Conservation (phyloP, 2,113 vertebrate genomes). For the Plotosus lineatus region DNA sequence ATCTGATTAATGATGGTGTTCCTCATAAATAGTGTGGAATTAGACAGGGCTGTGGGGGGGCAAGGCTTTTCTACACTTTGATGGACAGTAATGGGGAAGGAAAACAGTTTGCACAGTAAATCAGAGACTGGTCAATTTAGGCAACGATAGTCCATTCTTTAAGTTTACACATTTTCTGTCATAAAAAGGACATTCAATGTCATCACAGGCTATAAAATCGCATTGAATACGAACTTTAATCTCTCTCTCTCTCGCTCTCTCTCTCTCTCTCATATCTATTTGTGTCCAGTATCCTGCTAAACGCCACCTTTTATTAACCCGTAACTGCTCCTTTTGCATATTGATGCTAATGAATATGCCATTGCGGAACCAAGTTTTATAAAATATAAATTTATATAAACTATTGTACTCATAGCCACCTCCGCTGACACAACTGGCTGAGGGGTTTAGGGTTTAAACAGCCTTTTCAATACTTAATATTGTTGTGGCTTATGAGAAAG, state of each 20-base stretch:
- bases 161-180: conserved; percentile 55
- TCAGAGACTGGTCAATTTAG: conserved; percentile 45
- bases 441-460: conserved; percentile 11
- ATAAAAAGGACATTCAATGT: conserved; percentile 54
- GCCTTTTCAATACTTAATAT: conserved; percentile 3
- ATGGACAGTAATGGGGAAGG: conserved; percentile 54
- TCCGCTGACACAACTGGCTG: not conserved
- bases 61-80: conserved; percentile 48
- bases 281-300: conserved; percentile 23
- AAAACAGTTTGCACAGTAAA: conserved; percentile 45
- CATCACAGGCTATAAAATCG: conserved; percentile 41
- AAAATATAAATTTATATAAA: conserved; percentile 17
- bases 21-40: conserved; percentile 52
- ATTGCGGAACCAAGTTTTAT: not conserved
- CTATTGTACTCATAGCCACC: conserved; percentile 8
- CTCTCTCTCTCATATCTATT: conserved; percentile 47
- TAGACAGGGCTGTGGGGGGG: conserved; percentile 35
- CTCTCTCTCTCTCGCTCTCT: conserved; percentile 15
- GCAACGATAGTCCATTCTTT: conserved; percentile 31
- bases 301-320: conserved; percentile 45
- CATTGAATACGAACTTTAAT: conserved; percentile 7
- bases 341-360: conserved; percentile 39
- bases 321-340: conserved; percentile 29
- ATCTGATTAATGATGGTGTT: conserved; percentile 54
- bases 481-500: conserved; percentile 18